These are phyloP conservation scores for Marisa cornuarietis DNA, from an alignment of 1,140 invertebrate species.

Conservation along the genomic window DNA sequence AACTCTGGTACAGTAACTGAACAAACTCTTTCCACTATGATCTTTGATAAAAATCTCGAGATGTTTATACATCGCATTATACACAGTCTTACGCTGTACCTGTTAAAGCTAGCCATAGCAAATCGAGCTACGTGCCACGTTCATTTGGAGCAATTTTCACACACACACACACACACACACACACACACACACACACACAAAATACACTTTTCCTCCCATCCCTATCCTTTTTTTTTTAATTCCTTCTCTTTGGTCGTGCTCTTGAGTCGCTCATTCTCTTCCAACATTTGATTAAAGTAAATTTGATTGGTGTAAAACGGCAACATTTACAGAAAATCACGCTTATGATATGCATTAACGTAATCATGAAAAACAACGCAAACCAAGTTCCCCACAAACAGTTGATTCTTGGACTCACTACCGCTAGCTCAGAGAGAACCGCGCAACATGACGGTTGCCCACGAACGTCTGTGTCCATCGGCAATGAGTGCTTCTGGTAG, in stretches of 20 bases:
- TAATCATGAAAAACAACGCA: background rate
- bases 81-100: background rate
- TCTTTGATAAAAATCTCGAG: background rate
- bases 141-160: background rate
- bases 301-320: too few species aligned
- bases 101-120: background rate
- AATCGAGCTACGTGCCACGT: background rate
- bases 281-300: background rate
- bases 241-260: too few species aligned
- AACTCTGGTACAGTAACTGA: too few species aligned
- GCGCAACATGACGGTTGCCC: background rate
- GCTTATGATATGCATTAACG: background rate
- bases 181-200: conserved; percentile 1
- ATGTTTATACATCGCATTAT: background rate
- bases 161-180: background rate
- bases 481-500: too few species aligned
- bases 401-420: background rate
- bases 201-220: background rate
- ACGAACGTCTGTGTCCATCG: too few species aligned
- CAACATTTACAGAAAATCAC: too few species aligned
- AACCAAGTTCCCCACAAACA: too few species aligned
- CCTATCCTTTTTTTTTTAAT: background rate
- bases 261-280: background rate
- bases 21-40: background rate
- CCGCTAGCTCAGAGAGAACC: too few species aligned